phyloP scores from a whole-genome alignment of 2,113 vertebrate genomes.

The Lepisosteus oculatus region DNA sequence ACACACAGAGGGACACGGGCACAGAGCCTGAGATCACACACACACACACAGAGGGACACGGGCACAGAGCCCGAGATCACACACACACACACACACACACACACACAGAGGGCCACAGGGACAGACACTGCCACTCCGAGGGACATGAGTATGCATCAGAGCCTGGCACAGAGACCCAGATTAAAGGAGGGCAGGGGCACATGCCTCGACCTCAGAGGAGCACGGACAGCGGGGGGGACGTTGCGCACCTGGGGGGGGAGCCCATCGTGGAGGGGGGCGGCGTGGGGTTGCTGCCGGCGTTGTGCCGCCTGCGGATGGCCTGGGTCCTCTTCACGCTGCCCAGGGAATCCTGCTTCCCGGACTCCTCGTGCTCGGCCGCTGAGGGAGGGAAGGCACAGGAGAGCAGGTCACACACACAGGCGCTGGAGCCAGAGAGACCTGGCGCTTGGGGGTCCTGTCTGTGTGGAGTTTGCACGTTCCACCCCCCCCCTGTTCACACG shows the following conservation, averaged over 20 bases:
- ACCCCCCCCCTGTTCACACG: too few species aligned
- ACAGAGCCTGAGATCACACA: not conserved
- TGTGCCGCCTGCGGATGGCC: slow-evolving; percentile 83
- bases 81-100: not conserved
- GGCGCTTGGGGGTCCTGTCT: too few species aligned
- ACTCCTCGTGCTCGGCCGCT: slow-evolving; percentile 64
- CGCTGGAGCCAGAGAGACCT: not conserved
- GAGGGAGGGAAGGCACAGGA: not conserved
- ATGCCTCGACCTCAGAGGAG: too few species aligned
- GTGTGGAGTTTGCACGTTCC: too few species aligned
- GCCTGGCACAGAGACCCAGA: too few species aligned
- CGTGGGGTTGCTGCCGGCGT: slow-evolving; percentile 86
- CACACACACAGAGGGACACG: not conserved
- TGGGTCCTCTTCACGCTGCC: slow-evolving; percentile 80
- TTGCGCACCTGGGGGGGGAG: slow-evolving; percentile 77
- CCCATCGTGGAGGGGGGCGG: slow-evolving; percentile 86
- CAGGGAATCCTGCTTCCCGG: slow-evolving; percentile 66
- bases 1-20: too few species aligned
- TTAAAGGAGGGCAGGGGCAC: too few species aligned
- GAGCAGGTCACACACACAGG: not conserved
- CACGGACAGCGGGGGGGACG: too few species aligned
- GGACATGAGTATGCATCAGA: too few species aligned
- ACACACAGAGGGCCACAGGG: not conserved
- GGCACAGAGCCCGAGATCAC: too few species aligned
- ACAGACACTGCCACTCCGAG: too few species aligned